A percentile compares a stretch with the other conserved stretches of the same genome.
These are phyloP conservation scores for Eufriesea mexicana DNA, from an alignment of 1,140 invertebrate species.

Conservation along the genomic window DNA sequence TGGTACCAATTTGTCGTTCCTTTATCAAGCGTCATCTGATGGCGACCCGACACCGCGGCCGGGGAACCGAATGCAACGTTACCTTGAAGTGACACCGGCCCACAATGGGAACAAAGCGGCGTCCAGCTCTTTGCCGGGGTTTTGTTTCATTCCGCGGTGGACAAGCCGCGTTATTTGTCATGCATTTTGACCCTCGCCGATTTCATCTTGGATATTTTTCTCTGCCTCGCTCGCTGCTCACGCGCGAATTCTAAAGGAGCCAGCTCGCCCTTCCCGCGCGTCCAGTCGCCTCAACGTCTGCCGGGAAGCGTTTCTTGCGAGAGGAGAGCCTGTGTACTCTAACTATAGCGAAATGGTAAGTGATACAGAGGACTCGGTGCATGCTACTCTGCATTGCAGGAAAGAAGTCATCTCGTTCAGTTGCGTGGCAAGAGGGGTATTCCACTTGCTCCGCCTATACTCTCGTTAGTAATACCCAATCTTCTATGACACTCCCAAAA, in stretches of 20 bases:
- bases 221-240: conserved; percentile 62
- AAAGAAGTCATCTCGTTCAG: too few species aligned
- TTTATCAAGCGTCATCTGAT: conserved; percentile 81
- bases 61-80: conserved; percentile 72
- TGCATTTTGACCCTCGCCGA: conserved; percentile 78
- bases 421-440: too few species aligned
- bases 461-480: too few species aligned
- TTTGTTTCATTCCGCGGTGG: conserved; percentile 79
- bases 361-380: too few species aligned
- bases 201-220: conserved; percentile 80
- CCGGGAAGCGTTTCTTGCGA: too few species aligned
- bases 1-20: conserved; percentile 80
- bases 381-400: too few species aligned
- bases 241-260: conserved; percentile 61
- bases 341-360: neutral
- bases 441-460: too few species aligned
- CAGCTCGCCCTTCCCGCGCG: too few species aligned
- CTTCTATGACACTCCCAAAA: too few species aligned
- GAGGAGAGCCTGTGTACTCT: too few species aligned
- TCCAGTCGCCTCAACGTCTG: neutral
- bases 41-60: conserved; percentile 78
- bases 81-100: conserved; percentile 78
- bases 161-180: conserved; percentile 79
- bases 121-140: conserved; percentile 72
- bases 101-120: conserved; percentile 80